phyloP scores from a whole-genome alignment of 1,140 invertebrate genomes.

The Pseudomyrmex cubaensis region DNA sequence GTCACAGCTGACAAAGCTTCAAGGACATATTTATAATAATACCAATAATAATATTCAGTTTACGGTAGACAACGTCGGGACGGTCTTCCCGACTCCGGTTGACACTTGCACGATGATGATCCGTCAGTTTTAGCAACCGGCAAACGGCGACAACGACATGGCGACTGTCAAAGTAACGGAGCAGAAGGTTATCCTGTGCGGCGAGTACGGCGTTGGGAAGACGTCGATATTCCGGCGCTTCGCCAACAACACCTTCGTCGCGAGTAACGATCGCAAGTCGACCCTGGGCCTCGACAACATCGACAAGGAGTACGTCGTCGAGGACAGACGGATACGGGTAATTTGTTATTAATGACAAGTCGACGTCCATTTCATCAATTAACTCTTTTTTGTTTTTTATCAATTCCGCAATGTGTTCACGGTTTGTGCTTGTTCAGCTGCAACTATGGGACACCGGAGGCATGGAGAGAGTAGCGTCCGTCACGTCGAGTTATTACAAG shows the following conservation, averaged over 20 bases:
- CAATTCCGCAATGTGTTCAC: not conserved
- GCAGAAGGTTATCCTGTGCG: conserved; percentile 97
- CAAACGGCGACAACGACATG: conserved; percentile 85
- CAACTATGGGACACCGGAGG: conserved; percentile 97
- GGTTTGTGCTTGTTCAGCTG: conserved; percentile 85
- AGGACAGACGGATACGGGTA: conserved; percentile 92
- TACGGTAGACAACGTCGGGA: not conserved
- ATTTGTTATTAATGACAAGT: conserved; percentile 61
- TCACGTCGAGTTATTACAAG: conserved; percentile 97
- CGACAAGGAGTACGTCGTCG: conserved; percentile 91
- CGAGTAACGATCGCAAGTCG: conserved; percentile 92
- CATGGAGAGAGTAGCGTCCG: conserved; percentile 97
- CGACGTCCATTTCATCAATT: not conserved
- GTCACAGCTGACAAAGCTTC: too few species aligned
- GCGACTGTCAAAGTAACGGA: conserved; percentile 93
- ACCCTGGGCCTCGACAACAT: conserved; percentile 96
- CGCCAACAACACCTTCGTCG: conserved; percentile 94
- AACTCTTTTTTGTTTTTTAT: not conserved
- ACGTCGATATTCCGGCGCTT: conserved; percentile 96
- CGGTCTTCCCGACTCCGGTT: not conserved
- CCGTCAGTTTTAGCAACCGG: not conserved
- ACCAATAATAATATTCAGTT: not conserved
- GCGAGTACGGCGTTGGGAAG: conserved; percentile 98
- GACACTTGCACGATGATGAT: conserved; percentile 7
- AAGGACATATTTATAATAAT: too few species aligned